Conservation (phyloP, 2,888 invertebrate genomes). For the Cryptophagus acutangulus region DNA sequence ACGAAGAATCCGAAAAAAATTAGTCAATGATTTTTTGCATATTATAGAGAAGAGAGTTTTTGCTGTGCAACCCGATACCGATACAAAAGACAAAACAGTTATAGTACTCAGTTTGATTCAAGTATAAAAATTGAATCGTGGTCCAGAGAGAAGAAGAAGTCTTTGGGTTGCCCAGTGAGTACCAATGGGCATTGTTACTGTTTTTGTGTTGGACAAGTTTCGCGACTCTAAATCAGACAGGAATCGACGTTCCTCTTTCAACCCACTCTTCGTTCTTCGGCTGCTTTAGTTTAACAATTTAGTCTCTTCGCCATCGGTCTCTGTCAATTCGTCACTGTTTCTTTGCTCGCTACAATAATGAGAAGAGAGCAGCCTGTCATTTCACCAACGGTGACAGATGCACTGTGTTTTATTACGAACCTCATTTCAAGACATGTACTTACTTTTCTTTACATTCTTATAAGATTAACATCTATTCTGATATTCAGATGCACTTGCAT, state of each 20-base stretch:
- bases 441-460: neutral
- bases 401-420: slow-evolving; percentile 16
- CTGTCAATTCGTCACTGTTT: neutral
- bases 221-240: slow-evolving; percentile 35
- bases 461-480: slow-evolving; percentile 18
- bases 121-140: slow-evolving; percentile 13
- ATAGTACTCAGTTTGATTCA: no score
- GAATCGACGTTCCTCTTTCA: no score
- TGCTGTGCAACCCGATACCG: no score
- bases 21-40: no score
- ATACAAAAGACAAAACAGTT: no score
- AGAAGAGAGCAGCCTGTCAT: slow-evolving; percentile 20
- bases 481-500: slow-evolving; percentile 11
- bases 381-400: slow-evolving; percentile 21
- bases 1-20: no score
- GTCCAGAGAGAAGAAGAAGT: slow-evolving; percentile 24
- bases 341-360: slow-evolving; percentile 16
- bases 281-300: neutral
- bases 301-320: neutral
- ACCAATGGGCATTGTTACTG: slow-evolving; percentile 32
- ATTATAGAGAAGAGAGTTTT: no score
- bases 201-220: slow-evolving; percentile 38
- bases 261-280: neutral
- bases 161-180: slow-evolving; percentile 28
- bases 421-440: slow-evolving; percentile 9